phyloP scores from a whole-genome alignment of 2,113 vertebrate species.

The Salminus brasiliensis region DNA sequence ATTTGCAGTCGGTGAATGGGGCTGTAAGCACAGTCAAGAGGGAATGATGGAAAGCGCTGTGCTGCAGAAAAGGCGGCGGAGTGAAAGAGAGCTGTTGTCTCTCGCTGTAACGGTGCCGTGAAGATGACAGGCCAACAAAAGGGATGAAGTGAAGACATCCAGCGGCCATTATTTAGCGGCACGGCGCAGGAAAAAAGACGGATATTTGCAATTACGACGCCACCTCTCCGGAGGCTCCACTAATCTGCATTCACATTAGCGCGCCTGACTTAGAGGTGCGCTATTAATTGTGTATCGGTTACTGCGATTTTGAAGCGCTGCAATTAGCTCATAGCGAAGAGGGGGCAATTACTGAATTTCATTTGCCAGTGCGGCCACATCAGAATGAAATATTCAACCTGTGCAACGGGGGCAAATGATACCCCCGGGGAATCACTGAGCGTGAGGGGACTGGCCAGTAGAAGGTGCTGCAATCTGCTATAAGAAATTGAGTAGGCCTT shows the following conservation, averaged over 20 bases:
- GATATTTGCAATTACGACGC: constrained; percentile 9
- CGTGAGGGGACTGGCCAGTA: not conserved
- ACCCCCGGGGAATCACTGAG: not conserved
- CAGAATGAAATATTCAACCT: not conserved
- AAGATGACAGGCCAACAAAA: not conserved
- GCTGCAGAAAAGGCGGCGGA: not conserved
- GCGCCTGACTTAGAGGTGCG: not conserved
- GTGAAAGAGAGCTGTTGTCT: constrained; percentile 8
- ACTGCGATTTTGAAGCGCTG: not conserved
- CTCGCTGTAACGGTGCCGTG: not conserved
- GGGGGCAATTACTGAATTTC: not conserved
- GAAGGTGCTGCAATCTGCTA: too few relatives aligned
- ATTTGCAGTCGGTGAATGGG: not conserved
- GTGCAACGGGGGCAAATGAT: not conserved
- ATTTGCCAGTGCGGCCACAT: not conserved
- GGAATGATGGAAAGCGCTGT: not conserved
- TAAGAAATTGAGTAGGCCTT: too few relatives aligned
- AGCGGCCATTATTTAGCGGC: not conserved
- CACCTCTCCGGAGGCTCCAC: not conserved
- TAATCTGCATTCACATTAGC: constrained; percentile 9
- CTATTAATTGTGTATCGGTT: constrained; percentile 8
- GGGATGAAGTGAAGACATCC: constrained; percentile 12
- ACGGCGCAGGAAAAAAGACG: constrained; percentile 5
- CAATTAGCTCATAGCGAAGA: not conserved
- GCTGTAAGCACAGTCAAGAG: not conserved